Percentiles rank a stretch among this genome's conserved stretches.
These are phyloP conservation scores for Fratercula arctica DNA, from an alignment of 2,797 vertebrate genomes.

Conservation along the genomic window DNA sequence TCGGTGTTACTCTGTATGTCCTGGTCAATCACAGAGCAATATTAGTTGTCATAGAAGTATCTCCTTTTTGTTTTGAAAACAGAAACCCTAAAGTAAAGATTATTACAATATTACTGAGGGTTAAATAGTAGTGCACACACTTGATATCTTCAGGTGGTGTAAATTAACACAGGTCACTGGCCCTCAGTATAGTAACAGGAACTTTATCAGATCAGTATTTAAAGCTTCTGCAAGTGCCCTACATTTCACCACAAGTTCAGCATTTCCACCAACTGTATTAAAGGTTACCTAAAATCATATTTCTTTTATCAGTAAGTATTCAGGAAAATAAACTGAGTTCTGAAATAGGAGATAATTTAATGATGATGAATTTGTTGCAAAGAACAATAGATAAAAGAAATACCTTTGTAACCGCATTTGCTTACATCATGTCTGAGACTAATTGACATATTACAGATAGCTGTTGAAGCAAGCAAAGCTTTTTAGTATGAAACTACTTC, in stretches of 20 bases:
- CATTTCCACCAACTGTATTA: not conserved
- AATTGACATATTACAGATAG: not conserved
- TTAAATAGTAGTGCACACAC: not conserved
- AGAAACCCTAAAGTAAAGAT: not conserved
- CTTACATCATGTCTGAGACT: not conserved
- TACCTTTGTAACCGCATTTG: not conserved
- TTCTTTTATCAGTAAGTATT: not conserved
- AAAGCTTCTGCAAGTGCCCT: not conserved
- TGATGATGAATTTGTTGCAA: not conserved
- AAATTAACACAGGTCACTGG: not conserved
- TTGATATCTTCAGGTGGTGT: not conserved
- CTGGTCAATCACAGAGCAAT: not conserved
- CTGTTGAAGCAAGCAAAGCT: not conserved
- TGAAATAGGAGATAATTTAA: not conserved
- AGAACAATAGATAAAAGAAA: conserved; percentile 16
- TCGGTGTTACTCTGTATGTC: not conserved
- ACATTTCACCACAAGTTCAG: not conserved
- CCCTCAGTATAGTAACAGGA: not conserved
- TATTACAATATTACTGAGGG: not conserved
- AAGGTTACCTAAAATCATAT: not conserved
- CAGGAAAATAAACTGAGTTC: not conserved
- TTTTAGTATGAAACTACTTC: not conserved
- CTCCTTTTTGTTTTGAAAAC: not conserved
- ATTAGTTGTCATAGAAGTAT: not conserved
- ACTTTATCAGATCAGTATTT: not conserved